phyloP scores from a whole-genome alignment of 1,140 invertebrate genomes.

The Sarcophaga bullata region DNA sequence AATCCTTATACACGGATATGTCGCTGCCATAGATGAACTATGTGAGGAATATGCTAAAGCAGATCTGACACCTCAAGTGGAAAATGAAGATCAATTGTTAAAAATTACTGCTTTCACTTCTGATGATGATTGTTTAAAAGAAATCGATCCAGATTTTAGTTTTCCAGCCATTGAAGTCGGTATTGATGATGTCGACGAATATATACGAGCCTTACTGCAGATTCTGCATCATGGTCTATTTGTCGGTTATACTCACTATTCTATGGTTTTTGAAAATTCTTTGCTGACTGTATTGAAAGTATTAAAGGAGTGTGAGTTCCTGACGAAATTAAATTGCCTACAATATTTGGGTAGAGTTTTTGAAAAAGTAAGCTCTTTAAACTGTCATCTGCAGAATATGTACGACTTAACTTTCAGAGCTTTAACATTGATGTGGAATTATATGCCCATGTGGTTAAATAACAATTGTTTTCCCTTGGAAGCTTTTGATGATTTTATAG shows the following conservation, averaged over 20 bases:
- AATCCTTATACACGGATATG: constrained; percentile 50
- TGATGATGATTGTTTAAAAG: constrained; percentile 49
- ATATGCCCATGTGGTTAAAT: constrained; percentile 49
- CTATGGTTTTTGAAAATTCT: constrained; percentile 50
- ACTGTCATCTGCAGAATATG: constrained; percentile 33
- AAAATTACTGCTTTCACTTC: constrained; percentile 41
- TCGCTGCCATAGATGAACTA: constrained; percentile 51
- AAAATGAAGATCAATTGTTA: neutral
- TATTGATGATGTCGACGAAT: constrained; percentile 48
- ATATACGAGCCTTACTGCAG: constrained; percentile 49
- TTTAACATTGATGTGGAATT: constrained; percentile 50
- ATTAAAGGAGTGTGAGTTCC: constrained; percentile 55
- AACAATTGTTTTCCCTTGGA: constrained; percentile 20
- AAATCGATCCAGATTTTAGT: constrained; percentile 52
- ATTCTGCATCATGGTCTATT: constrained; percentile 51
- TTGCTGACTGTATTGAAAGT: constrained; percentile 51
- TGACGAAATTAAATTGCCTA: constrained; percentile 52
- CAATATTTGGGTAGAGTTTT: constrained; percentile 54
- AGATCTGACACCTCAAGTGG: neutral
- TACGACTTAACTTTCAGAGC: constrained; percentile 53
- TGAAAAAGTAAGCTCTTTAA: constrained; percentile 30
- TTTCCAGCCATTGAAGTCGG: constrained; percentile 49
- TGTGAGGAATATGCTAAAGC: constrained; percentile 24
- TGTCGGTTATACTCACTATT: constrained; percentile 53
- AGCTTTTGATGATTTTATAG: constrained; percentile 34